Evolutionary conservation across 2,113 vertebrate genomes (phyloP), one percentile per base, ranked within the genome.

Genomic region (Tyrannus savana): DNA sequence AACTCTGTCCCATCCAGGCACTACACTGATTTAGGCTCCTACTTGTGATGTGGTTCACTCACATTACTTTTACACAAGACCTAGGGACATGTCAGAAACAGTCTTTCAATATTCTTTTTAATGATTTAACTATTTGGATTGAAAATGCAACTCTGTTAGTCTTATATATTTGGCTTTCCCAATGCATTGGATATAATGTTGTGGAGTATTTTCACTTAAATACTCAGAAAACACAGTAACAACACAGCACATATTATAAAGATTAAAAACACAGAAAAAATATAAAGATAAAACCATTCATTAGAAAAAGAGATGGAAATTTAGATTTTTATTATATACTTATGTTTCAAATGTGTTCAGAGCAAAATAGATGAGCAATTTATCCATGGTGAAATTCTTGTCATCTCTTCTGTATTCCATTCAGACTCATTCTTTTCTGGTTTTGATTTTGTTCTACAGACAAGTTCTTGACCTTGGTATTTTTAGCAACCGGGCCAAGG

Each of bases 1-100:
- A 22, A 17, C 9, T 89, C 46, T 7, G 1, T 4, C 7, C 1
- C 4, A 42, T 44, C 18, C 13, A 35, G 30, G 28, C 1, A 47
- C 5, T 24, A 31, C 9, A 35, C 4, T 42, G 19, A 74, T 60
- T 55, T 60, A 44, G 49, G 9, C 35, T 64, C 30, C 4, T 2
- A 0, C 30, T 41, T 79, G 21, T 47, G 49, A 28, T 14, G 6
- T 33, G 4, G 31, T 62, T 85, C 27, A 35, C 3, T 53, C 74
- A 39, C 5, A 5, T 13, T 49, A 19, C 27, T 33, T 84, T 33
- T n/a, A 53, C 12, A n/a, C 2, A 33, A 37, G 31, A 52, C 17
- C 22, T 19, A 53, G 7, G 30, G 3, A 31, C 2, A 9, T 27
- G 5, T 41, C 10, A 81, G 52, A 67, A 63, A 39, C 15, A 37